Percentiles rank a stretch among this genome's conserved stretches.
Conservation (phyloP, 2,113 vertebrate species). For the Aspidoscelis tigris region DNA sequence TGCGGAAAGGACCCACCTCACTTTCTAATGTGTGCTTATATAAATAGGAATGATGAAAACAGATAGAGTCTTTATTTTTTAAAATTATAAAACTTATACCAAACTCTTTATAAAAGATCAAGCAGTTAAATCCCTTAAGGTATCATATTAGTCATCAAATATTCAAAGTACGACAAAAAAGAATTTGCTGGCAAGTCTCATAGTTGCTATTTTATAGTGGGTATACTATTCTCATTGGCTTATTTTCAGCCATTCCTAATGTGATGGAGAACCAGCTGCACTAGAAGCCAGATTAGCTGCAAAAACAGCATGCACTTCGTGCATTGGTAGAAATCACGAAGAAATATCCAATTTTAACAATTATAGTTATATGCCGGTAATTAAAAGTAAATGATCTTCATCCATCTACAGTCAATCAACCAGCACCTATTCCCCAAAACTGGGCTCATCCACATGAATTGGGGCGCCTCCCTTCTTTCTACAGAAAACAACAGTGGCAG, state of each 20-base stretch:
- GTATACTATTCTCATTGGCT: not conserved
- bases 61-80: conserved; percentile 6
- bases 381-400: too few relatives aligned
- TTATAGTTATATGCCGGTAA: too few relatives aligned
- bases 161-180: not conserved
- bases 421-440: not conserved
- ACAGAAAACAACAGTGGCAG: not conserved
- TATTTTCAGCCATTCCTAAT: not conserved
- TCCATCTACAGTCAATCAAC: too few relatives aligned
- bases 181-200: not conserved
- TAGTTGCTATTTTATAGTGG: not conserved
- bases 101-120: conserved; percentile 37
- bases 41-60: not conserved
- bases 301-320: not conserved
- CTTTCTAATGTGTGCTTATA: conserved; percentile 6
- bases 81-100: conserved; percentile 24
- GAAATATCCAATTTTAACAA: not conserved
- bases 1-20: not conserved
- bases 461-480: too few relatives aligned
- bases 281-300: not conserved
- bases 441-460: not conserved
- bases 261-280: not conserved
- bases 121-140: conserved; percentile 42
- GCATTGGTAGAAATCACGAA: not conserved
- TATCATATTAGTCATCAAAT: not conserved